Conservation (phyloP, 2,888 invertebrate genomes). For the Drosophila paramelanica region DNA sequence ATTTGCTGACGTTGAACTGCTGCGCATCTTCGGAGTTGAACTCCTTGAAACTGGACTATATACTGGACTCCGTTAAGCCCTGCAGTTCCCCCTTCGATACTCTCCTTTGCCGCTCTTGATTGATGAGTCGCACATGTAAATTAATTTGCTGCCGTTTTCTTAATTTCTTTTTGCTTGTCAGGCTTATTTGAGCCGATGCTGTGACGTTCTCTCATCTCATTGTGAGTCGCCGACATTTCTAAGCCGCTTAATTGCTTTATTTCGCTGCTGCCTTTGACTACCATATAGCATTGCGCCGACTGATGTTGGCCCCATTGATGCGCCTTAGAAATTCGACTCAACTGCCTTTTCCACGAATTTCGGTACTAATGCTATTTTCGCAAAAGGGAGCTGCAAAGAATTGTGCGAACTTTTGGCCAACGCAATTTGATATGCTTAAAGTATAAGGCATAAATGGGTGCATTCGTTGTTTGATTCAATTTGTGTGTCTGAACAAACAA, state of each 20-base stretch:
- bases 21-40: constrained; percentile 48
- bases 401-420: constrained; percentile 35
- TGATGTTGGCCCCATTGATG: constrained; percentile 1
- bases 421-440: constrained; percentile 24
- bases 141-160: constrained; percentile 79
- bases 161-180: constrained; percentile 78
- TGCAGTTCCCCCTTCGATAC: not conserved
- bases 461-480: not conserved
- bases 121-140: constrained; percentile 82
- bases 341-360: constrained; percentile 37
- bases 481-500: not conserved
- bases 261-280: constrained; percentile 63
- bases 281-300: constrained; percentile 8
- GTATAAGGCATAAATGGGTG: not conserved
- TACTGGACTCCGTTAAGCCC: constrained; percentile 7
- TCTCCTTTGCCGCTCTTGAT: constrained; percentile 52
- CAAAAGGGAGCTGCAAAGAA: constrained; percentile 18
- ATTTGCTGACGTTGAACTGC: constrained; percentile 62
- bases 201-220: constrained; percentile 49
- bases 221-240: constrained; percentile 71
- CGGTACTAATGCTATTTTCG: constrained; percentile 27
- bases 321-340: constrained; percentile 36
- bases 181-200: constrained; percentile 62
- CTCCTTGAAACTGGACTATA: constrained; percentile 28
- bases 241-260: constrained; percentile 82